Evolutionary conservation across 2,113 vertebrate species (phyloP), one percentile per base, ranked within the genome.

Genomic region (Choloepus hoffmanni): DNA sequence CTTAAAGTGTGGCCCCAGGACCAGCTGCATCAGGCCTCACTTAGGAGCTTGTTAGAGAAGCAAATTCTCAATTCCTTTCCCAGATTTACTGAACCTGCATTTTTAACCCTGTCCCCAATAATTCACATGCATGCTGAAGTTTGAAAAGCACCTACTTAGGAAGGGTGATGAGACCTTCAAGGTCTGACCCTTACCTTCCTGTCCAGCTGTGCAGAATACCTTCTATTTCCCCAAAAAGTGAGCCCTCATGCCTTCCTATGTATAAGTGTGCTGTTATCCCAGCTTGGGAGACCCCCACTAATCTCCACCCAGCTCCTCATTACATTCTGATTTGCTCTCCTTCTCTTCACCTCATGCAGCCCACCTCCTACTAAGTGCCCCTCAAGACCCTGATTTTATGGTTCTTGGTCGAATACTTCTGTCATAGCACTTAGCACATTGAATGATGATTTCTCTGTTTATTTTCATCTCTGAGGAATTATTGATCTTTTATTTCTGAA

Each of bases 401-500:
- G 77, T 45, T 40, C 24, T 62, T 11, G 15, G 21, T 43, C 55
- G 88, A 93, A 73, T 72, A 33, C 9, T 81, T 85, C 62, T 21
- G 11, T 48, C 53, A 6, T 16, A 77, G 65, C 5, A 77, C 10
- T 40, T 8, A 58, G 68, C 28, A 76, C 6, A 7, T 7, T 36
- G 30, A 45, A 12, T 58, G 10, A 43, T 3, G 8, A 26, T 48
- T 70, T 40, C 73, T 79, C 2, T 53, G 15, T 26, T 77, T 74
- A 58, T 50, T 74, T 91, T 82, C 13, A 50, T 33, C 48, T 3
- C n/a, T 43, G 53, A 88, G 55, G n/a, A 48, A 26, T 81, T 21
- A 19, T 21, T 30, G n/a, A 19, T 63, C 28, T 76, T 91, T 85
- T 23, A 23, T 78, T 87, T 95, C 55, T 88, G 58, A 92, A 88